Conservation (phyloP, 2,797 vertebrate genomes). For the Pseudotriccus pelzelni region DNA sequence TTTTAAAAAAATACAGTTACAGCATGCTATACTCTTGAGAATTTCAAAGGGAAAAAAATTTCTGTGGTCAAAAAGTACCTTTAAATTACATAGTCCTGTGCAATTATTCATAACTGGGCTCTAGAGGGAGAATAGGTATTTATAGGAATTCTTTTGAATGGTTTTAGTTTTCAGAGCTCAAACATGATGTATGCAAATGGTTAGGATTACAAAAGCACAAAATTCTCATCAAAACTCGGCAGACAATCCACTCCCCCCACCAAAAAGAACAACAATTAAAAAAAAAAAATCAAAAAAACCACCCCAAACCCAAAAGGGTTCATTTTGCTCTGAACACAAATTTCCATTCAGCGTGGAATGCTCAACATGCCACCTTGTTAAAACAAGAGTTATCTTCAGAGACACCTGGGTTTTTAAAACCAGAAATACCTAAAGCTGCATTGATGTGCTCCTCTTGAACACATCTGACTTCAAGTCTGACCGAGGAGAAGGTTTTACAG, state of each 20-base stretch:
- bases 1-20: background rate
- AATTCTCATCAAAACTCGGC: background rate
- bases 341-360: background rate
- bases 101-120: background rate
- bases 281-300: background rate
- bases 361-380: background rate
- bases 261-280: background rate
- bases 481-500: background rate
- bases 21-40: background rate
- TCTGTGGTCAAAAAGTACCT: background rate
- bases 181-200: background rate
- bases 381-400: background rate
- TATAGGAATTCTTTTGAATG: background rate
- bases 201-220: background rate
- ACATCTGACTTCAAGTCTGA: background rate
- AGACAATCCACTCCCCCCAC: background rate
- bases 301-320: background rate
- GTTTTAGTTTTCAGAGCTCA: slow-evolving; percentile 15
- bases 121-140: slow-evolving; percentile 13
- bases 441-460: background rate
- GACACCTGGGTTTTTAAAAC: background rate
- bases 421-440: background rate
- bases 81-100: background rate
- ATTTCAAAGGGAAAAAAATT: background rate
- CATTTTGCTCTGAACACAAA: background rate